Evolutionary conservation across 2,113 vertebrate species (phyloP), one percentile per base, ranked within the genome.

Genomic region (Arenaria interpres): DNA sequence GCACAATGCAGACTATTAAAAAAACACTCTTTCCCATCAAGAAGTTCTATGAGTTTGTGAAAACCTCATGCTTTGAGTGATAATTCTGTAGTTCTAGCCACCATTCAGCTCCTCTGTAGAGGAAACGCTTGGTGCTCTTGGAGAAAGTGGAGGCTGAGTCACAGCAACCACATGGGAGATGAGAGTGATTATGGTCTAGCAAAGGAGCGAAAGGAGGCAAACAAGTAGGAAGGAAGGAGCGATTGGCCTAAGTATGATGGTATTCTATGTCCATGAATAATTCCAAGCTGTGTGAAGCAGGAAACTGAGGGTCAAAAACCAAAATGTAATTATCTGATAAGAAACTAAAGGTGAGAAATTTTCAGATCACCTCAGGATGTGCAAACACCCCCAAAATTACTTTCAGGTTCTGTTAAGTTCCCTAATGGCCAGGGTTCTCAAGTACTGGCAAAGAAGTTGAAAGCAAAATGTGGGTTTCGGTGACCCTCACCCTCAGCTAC

Each of bases 231-330:
- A 97, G 83, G 78, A 86, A 90, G 64, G 67, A 88, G 75, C 64
- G 53, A 91, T 59, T 94, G 82, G 27, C 64, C 78, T 79, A 85
- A 93, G 67, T 68, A n/a, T 37, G 46, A 17, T 95, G 48, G n/a
- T 45, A n/a, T 88, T 86, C 82, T 33, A 60, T 87, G 68, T 81
- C 73, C 41, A 57, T 88, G 74, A 95, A 91, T 83, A 68, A 74
- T 56, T 4, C 1, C 18, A 74, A 79, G 50, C 71, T 82, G 33
- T 72, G 16, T 37, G 75, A 90, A 94, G 75, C 77, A 96, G 87
- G 96, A 98, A 97, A 91, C 2, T 21, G 24, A 21, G 17, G 22
- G 88, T 86, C 83, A 90, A 92, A 90, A 80, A 33, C 9, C 50
- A 95, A 95, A 93, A 80, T 76, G 54, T 0, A 88, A 37, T 73